Conservation (phyloP, 2,113 vertebrate genomes). For the Nematolebias whitei region DNA sequence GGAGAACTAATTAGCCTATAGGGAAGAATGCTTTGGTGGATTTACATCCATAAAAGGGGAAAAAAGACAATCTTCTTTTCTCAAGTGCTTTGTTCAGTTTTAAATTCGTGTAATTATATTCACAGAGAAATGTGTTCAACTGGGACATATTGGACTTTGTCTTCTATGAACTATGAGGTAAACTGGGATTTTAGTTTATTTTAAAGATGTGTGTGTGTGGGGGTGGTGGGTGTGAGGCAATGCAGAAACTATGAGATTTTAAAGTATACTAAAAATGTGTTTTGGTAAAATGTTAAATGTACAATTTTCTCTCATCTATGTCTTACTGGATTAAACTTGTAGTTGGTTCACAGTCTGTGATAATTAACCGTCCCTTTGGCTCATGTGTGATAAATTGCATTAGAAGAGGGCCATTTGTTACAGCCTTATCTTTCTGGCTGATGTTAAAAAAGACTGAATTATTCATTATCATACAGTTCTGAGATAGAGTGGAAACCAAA, state of each 20-base stretch:
- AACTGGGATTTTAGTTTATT: constrained; percentile 24
- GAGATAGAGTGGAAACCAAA: constrained; percentile 57
- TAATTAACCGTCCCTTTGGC: constrained; percentile 58
- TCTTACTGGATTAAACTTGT: background rate
- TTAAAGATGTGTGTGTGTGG: too few relatives aligned
- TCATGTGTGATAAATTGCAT: constrained; percentile 58
- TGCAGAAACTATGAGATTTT: background rate
- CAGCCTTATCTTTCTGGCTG: constrained; percentile 60
- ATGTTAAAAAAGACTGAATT: constrained; percentile 54
- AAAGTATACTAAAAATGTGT: constrained; percentile 5
- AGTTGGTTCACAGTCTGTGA: constrained; percentile 51
- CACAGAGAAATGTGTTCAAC: constrained; percentile 24
- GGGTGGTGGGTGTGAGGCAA: too few relatives aligned
- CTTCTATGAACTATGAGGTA: constrained; percentile 5
- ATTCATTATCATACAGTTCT: constrained; percentile 56
- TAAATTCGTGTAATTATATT: constrained; percentile 46
- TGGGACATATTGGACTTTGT: constrained; percentile 14
- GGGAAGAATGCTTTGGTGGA: background rate
- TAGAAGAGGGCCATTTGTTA: constrained; percentile 62
- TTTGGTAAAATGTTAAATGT: background rate
- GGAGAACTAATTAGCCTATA: constrained; percentile 46
- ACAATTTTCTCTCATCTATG: background rate
- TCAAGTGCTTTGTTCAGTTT: constrained; percentile 36
- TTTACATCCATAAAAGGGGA: background rate
- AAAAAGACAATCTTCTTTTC: constrained; percentile 19